phyloP scores from a whole-genome alignment of 2,113 vertebrate genomes.

The Phylloscopus trochilus region DNA sequence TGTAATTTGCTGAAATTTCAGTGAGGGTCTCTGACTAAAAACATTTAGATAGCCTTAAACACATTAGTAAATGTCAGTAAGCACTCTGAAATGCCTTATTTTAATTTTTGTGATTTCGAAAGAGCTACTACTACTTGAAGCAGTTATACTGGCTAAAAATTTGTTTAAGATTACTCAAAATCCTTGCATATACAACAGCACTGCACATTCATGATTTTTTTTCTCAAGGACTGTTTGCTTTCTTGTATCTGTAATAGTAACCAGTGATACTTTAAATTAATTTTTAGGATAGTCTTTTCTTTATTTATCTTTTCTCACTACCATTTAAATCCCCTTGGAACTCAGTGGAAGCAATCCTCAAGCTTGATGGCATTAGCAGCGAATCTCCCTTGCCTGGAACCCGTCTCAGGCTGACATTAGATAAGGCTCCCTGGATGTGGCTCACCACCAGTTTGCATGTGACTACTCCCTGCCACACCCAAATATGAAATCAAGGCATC shows the following conservation, averaged over 20 bases:
- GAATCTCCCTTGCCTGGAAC: not conserved
- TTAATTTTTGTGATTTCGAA: not conserved
- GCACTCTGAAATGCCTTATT: not conserved
- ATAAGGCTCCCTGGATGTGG: not conserved
- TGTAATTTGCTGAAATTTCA: not conserved
- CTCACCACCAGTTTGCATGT: not conserved
- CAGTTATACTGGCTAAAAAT: not conserved
- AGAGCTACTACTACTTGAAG: not conserved
- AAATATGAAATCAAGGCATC: not conserved
- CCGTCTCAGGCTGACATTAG: not conserved
- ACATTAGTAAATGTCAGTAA: not conserved
- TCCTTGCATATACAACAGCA: not conserved
- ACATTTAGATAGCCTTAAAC: not conserved
- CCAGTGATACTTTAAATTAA: not conserved
- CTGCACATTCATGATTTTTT: not conserved
- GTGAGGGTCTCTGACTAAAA: not conserved
- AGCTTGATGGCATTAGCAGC: not conserved
- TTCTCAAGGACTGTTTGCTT: not conserved
- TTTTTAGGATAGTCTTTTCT: not conserved
- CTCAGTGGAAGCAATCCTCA: not conserved
- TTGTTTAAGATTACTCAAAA: not conserved
- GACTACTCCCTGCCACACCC: conserved; percentile 17
- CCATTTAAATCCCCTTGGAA: not conserved
- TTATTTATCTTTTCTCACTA: not conserved
- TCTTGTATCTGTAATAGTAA: not conserved